Conservation (phyloP, 2,888 invertebrate species). For the Tromatobia lineatoria region DNA sequence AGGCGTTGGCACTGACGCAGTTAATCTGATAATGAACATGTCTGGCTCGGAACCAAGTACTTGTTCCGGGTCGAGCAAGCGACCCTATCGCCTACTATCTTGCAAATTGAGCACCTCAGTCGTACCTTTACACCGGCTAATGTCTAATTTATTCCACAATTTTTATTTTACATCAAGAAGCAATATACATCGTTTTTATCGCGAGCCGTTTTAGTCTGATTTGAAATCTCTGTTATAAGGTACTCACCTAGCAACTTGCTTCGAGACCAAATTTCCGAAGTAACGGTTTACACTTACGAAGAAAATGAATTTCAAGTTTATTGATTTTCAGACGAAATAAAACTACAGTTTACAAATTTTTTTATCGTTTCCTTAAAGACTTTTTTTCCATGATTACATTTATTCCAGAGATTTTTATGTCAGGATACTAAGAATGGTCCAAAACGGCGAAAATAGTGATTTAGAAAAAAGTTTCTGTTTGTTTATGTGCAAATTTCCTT, state of each 20-base stretch:
- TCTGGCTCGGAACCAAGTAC: background rate
- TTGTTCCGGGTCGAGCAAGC: background rate
- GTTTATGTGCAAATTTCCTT: no score
- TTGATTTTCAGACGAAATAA: background rate
- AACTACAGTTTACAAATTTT: background rate
- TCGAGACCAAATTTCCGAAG: background rate
- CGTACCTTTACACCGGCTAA: background rate
- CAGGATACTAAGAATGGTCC: no score
- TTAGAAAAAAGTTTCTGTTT: no score
- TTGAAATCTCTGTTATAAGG: background rate
- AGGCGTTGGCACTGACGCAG: background rate
- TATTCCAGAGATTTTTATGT: no score
- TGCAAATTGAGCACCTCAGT: background rate
- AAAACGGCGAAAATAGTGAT: no score
- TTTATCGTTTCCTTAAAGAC: no score
- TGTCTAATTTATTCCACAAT: conserved; percentile 12
- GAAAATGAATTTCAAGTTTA: no score
- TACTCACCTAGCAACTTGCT: background rate
- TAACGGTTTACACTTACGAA: background rate
- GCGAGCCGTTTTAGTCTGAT: background rate
- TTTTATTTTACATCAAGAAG: background rate
- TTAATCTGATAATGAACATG: conserved; percentile 13
- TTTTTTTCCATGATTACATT: no score
- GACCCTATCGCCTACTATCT: conserved; percentile 1
- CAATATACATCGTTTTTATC: background rate